These are phyloP conservation scores for Argynnis bischoffii DNA, from an alignment of 2,888 invertebrate species.

Conservation along the genomic window DNA sequence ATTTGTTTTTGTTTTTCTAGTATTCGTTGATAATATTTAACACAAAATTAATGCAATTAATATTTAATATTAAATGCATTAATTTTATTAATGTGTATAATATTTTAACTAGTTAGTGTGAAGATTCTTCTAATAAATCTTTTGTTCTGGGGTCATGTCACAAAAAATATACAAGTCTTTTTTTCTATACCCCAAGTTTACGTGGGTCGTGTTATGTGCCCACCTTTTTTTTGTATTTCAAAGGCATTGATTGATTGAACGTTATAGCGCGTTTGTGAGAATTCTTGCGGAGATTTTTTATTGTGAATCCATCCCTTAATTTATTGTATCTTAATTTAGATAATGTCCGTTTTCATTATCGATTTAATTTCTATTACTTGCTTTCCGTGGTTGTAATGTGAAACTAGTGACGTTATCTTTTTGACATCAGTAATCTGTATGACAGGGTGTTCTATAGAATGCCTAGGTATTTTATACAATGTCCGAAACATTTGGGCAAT, in stretches of 20 bases:
- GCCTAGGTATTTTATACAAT: no score
- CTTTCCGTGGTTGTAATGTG: background rate
- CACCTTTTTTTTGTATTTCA: constrained; percentile 71
- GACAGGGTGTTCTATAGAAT: no score
- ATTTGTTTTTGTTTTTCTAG: no score
- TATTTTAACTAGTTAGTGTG: no score
- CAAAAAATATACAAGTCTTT: constrained; percentile 68
- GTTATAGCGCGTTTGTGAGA: constrained; percentile 75
- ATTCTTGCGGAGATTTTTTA: constrained; percentile 69
- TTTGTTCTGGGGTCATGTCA: constrained; percentile 47
- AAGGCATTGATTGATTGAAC: constrained; percentile 81
- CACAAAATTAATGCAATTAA: no score
- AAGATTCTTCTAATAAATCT: background rate
- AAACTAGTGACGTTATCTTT: no score
- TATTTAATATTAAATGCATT: no score
- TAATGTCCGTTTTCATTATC: constrained; percentile 42
- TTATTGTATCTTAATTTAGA: constrained; percentile 78
- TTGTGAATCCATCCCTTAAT: constrained; percentile 53
- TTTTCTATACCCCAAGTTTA: constrained; percentile 73
- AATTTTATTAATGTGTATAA: no score
- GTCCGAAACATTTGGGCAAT: no score
- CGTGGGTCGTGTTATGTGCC: constrained; percentile 73
- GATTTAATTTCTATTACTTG: background rate
- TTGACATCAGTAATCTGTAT: no score
- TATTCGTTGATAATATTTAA: no score